Conservation (phyloP, 2,113 vertebrate species). For the Gulo gulo region DNA sequence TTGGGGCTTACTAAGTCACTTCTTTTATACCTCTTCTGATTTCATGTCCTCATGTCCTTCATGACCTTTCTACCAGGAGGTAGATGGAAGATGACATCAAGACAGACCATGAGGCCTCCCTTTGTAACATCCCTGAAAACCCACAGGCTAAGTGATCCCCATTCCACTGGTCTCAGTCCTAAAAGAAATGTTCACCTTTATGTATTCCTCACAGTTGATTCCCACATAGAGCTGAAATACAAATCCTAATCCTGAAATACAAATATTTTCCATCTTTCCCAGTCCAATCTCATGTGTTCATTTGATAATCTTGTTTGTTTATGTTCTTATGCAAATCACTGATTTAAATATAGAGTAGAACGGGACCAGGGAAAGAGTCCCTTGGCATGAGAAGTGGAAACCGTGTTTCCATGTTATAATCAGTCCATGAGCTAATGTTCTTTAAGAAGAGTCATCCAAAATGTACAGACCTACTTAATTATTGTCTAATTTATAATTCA, state of each 20-base stretch:
- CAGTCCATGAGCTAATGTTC: not conserved
- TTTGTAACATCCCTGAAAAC: not conserved
- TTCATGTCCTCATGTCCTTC: not conserved
- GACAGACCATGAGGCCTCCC: not conserved
- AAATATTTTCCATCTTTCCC: not conserved
- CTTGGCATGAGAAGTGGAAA: not conserved
- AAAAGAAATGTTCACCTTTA: not conserved
- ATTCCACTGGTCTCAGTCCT: not conserved
- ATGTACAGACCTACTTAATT: not conserved
- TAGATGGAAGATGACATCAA: not conserved
- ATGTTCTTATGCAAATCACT: not conserved
- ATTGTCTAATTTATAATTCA: not conserved
- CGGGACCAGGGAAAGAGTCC: not conserved
- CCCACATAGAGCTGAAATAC: not conserved
- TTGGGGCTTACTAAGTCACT: not conserved
- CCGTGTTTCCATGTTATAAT: not conserved
- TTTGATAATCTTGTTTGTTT: not conserved
- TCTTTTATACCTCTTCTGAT: not conserved
- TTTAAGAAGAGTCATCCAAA: not conserved
- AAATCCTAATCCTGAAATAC: constrained; percentile 10
- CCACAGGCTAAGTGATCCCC: not conserved
- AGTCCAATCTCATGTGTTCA: not conserved
- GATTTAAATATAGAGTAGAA: not conserved
- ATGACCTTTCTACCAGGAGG: not conserved
- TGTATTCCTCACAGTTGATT: not conserved